Percentiles rank a stretch among this genome's conserved stretches.
These are phyloP conservation scores for Luperina testacea DNA, from an alignment of 2,888 invertebrate genomes.

Conservation along the genomic window DNA sequence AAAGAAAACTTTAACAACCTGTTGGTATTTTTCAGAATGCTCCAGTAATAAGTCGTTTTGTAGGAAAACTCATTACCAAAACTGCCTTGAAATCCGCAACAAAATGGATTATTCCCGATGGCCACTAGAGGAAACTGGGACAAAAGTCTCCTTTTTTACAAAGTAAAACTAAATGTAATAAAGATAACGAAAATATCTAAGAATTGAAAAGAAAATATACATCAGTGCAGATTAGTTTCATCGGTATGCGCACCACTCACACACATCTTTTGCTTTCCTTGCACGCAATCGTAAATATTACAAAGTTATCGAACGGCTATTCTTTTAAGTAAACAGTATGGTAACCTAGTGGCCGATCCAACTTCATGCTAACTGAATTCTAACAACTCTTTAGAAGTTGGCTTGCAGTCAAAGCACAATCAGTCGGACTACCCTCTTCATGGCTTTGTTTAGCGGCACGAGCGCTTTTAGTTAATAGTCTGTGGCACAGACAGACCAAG, in stretches of 20 bases:
- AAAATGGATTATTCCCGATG: neutral
- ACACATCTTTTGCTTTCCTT: neutral
- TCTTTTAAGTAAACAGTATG: neutral
- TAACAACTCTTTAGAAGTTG: constrained; percentile 13
- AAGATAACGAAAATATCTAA: neutral
- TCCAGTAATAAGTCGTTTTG: neutral
- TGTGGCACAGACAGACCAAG: neutral
- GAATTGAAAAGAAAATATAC: neutral
- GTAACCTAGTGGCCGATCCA: neutral
- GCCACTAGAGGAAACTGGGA: neutral
- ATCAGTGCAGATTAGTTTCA: neutral
- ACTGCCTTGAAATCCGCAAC: neutral
- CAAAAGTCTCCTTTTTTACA: neutral
- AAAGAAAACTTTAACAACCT: neutral
- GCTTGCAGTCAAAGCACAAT: constrained; percentile 35
- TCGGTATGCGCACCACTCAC: neutral
- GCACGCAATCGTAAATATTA: neutral
- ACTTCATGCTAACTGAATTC: constrained; percentile 18
- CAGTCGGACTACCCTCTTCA: constrained; percentile 9
- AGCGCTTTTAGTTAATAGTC: constrained; percentile 20
- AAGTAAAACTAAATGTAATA: neutral
- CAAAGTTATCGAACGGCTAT: neutral
- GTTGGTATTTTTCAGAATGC: neutral
- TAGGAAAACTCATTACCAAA: constrained; percentile 1
- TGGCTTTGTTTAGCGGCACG: constrained; percentile 5